Base-by-base conservation (phyloP, 2,113 vertebrate species). In the Nothobranchius kuhntae region DNA sequence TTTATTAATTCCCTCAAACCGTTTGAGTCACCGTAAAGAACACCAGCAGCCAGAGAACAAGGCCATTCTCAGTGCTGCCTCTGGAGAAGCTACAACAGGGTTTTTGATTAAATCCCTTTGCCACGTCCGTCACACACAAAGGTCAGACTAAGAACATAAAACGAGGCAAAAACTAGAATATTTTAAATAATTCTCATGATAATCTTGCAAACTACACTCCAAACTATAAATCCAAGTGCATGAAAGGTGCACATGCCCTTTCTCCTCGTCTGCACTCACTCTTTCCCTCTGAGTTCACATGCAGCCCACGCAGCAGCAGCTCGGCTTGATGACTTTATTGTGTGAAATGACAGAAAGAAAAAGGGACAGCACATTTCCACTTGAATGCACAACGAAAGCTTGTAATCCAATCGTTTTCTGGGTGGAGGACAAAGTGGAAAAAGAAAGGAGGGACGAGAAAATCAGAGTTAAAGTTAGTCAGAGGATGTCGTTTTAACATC, bases 231-330 rank as follows among this genome's bases (percentile, higher is more conserved):
- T n/a, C 14, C 30, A 36, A 52, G 15, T 68, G 45, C 38, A 10
- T 47, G 38, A 55, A 5, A 38, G 17, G 13, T 50, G 45, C 53
- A 61, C 11, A 24, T 70, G 53, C 40, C 8, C 50, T 73, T 77
- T 55, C 13, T 47, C 76, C 66, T 40, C 48, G 58, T 67, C 68
- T 77, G 67, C 56, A 53, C 68, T 79, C 65, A 73, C 36, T 72
- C 54, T 26, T 56, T 76, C 68, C 74, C 68, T 65, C 71, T 80
- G 71, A 77, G 73, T 71, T 80, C 67, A 76, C 46, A 65, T 70
- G 68, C 77, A 61, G 81, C 87, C 89, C 89, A 90, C 86, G 79
- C 85, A 80, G 78, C 85, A 80, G 78, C 71, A 63, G 70, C 74
- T 54, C 57, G 48, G 68, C 58, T 78, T 75, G 71, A 65, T 81